Evolutionary conservation across 2,888 invertebrate genomes (phyloP), one percentile per base, ranked within the genome.

Genomic region (Cheilosia soror): DNA sequence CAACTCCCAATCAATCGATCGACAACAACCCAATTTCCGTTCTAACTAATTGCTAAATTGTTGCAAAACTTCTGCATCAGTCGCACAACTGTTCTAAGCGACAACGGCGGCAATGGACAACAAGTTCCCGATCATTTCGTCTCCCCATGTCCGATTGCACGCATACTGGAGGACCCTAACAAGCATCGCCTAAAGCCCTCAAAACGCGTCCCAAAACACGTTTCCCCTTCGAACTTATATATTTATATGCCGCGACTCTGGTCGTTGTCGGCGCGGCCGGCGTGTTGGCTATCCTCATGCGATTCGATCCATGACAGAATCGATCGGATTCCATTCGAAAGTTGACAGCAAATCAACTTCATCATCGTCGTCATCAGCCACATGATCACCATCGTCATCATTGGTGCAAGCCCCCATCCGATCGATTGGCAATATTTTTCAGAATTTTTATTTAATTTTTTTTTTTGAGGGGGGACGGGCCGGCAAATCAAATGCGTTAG

Each of bases 321-420:
- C 85, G 85, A 85, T 85, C 85, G 85, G 76, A 85, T 81, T 85
- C 85, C 76, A 85, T 85, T 81, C 72, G 72, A 81, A 85, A 81
- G 85, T 77, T 85, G 85, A 85, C 85, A 85, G 85, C 85, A 81
- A 84, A 85, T 85, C 85, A 85, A 85, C 85, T 77, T 85, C 85
- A 85, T 85, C 85, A 78, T 58, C 58, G 44, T 75, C 75, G 60
- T 76, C 76, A 76, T 76, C 76, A 60, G 76, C 33, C 51, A 68
- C 76, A 58, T 76, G 76, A 75, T 75, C 75, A 57, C 75, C 75
- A 75, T 75, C 49, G 55, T 77, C 69, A 71, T 78, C 80, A 68
- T 65, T 40, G 60, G 42, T 55, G 65, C 25, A 47, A 27, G 60
- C 31, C 65, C 53, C 60, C 58, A 47, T 60, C 55, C 73, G 29